Base-by-base conservation (phyloP, 2,113 vertebrate species). In the Brachyistius frenatus region DNA sequence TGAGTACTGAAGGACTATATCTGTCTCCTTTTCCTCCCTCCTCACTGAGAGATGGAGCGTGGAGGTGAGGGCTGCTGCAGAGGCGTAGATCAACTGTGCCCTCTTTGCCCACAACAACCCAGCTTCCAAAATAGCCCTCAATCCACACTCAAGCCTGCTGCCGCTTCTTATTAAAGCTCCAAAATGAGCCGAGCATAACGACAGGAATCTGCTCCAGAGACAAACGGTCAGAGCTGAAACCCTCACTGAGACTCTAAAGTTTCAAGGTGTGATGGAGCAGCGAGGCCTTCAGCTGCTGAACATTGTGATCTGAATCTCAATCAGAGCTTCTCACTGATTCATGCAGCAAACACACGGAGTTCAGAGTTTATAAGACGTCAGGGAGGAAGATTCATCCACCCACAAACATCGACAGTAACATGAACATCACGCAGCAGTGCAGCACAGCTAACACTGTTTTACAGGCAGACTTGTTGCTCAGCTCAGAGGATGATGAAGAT, bases 391-490 rank as follows among this genome's bases (percentile, higher is more conserved):
- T 16, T 2, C 73, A 23, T 6, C 61, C 47, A 5, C 60, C 53
- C 9, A 31, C 50, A 52, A 47, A 35, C 31, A 74, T 62, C 36
- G 55, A 74, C 65, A 52, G 67, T 62, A 41, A 9, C 41, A 23
- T 23, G 33, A 69, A 50, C 46, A 44, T 53, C 67, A n/a, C 49
- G 30, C 23, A 32, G 69, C 68, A 10, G 39, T 30, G 6, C 16
- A 76, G 65, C 65, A 32, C 11, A 68, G 16, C 63, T 68, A 75
- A 76, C 78, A 65, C 56, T 7, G 46, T 82, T 73, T 52, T 47
- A 23, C 31, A 66, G 35, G 70, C 54, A 23, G 47, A 90, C 87
- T 88, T 89, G 87, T 91, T 89, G 85, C 87, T 81, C 76, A 36
- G 64, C 66, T 37, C 66, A 50, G 39, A 66, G 3, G 39, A 50